phyloP scores from a whole-genome alignment of 2,797 vertebrate genomes.

The Macrochelys suwanniensis region DNA sequence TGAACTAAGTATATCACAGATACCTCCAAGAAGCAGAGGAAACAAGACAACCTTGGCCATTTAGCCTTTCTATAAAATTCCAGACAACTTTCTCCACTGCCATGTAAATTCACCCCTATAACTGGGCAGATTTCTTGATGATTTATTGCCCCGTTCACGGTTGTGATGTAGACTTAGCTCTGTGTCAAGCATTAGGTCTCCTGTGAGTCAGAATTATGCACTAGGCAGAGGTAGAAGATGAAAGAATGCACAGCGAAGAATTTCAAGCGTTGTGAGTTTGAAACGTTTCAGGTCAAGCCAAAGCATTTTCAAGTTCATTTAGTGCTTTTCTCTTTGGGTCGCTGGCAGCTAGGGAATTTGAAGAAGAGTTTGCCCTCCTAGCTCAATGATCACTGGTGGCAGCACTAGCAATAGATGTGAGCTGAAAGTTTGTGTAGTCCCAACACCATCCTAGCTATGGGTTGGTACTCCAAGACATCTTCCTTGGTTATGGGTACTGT shows the following conservation, averaged over 20 bases:
- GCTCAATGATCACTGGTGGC: not conserved
- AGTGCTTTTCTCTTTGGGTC: not conserved
- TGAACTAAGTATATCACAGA: not conserved
- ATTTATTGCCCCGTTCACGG: too few relatives aligned
- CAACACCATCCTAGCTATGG: not conserved
- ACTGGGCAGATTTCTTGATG: not conserved
- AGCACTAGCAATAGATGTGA: not conserved
- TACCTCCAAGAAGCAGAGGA: not conserved
- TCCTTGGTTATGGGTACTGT: too few relatives aligned
- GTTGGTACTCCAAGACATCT: too few relatives aligned
- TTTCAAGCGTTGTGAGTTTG: accelerated
- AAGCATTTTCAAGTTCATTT: not conserved
- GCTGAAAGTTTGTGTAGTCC: not conserved
- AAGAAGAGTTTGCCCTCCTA: not conserved
- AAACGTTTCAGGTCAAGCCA: not conserved
- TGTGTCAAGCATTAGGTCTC: accelerated
- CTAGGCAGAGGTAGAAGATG: not conserved
- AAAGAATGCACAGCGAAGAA: not conserved
- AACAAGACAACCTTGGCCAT: not conserved
- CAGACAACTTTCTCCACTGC: not conserved
- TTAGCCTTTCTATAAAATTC: not conserved
- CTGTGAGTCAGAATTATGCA: not conserved
- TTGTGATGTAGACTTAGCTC: too few relatives aligned
- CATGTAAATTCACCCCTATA: not conserved
- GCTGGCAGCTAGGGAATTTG: not conserved